Base-by-base conservation (phyloP, 1,140 invertebrate species). In the Ylistrum balloti region DNA sequence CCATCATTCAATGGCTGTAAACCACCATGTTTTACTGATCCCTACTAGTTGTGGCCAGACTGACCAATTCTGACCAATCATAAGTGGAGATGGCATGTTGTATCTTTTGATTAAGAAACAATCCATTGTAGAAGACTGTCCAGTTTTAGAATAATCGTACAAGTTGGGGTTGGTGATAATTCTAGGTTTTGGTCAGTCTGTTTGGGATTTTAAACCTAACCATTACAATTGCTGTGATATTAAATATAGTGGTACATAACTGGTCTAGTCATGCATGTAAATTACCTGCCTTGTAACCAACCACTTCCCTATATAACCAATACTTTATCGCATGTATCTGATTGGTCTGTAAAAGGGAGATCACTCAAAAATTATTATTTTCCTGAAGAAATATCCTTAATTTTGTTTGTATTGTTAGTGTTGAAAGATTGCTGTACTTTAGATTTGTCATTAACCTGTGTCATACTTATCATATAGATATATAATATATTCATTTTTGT, bases 1-100 rank as follows among this genome's bases (percentile, higher is more conserved):
- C 85, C 87, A 86, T 9, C 91, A 92, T 89, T 89, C 85, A 38
- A 22, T 33, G 34, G 22, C 56, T 41, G 33, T 34, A 34, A 33
- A n/a, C n/a, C 34, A 45, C 74, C n/a, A n/a, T 86, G 22, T 38
- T 74, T 28, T 89, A 85, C 85, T 86, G 56, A 74, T 11, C 56
- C 22, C 22, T 74, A 74, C 56, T 74, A 74, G 56, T 74, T 74
- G 56, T 74, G 56, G 9, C 56, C 56, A 74, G 56, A 74, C 56
- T 74, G 56, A 74, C 56, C 56, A 74, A 74, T 74, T 9, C 56
- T 74, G 56, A 74, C 56, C 56, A 74, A 74, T 74, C 41, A 45
- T 17, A 15, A 45, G 28, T 74, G n/a, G 5, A 38, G 5, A 38
- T 38, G 35, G 35, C 35, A 38, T 38, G 35, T 38, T 38, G 5